Percentiles rank a stretch among this genome's conserved stretches.
Conservation (phyloP, 2,113 vertebrate genomes). For the Mellivora capensis region DNA sequence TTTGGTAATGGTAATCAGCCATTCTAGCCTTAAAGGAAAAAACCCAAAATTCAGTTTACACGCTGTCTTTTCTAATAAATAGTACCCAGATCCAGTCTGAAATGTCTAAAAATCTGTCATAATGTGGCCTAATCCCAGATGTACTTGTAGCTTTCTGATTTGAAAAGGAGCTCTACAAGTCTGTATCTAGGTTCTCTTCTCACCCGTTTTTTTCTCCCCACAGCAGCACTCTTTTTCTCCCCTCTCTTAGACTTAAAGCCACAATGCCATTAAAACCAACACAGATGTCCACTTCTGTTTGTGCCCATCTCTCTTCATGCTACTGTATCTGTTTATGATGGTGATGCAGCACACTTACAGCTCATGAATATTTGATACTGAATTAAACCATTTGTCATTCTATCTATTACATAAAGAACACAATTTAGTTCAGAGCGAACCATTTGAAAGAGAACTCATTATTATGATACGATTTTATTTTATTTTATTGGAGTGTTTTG, state of each 20-base stretch:
- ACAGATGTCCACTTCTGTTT: constrained; percentile 61
- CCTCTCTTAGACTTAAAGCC: constrained; percentile 51
- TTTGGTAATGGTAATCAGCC: not conserved
- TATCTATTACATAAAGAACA: constrained; percentile 78
- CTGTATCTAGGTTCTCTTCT: not conserved
- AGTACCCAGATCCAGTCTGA: not conserved
- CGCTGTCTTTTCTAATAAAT: not conserved
- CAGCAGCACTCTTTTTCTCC: constrained; percentile 9
- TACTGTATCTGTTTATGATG: constrained; percentile 73
- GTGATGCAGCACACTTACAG: constrained; percentile 71
- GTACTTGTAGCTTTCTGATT: not conserved
- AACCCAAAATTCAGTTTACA: not conserved
- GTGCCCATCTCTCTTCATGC: constrained; percentile 57
- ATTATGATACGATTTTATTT: constrained; percentile 80
- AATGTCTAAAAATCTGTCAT: not conserved
- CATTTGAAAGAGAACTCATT: constrained; percentile 81
- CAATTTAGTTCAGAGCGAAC: constrained; percentile 79
- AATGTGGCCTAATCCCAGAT: not conserved
- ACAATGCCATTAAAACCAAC: constrained; percentile 42
- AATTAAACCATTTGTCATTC: constrained; percentile 83
- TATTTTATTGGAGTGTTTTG: constrained; percentile 82
- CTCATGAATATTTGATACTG: constrained; percentile 73
- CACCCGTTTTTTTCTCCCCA: not conserved
- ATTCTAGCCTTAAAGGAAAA: not conserved
- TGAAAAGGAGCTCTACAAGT: not conserved